Evolutionary conservation across 2,797 vertebrate genomes (phyloP), one percentile per base, ranked within the genome.

Genomic region (Bryconaethiops microstoma): DNA sequence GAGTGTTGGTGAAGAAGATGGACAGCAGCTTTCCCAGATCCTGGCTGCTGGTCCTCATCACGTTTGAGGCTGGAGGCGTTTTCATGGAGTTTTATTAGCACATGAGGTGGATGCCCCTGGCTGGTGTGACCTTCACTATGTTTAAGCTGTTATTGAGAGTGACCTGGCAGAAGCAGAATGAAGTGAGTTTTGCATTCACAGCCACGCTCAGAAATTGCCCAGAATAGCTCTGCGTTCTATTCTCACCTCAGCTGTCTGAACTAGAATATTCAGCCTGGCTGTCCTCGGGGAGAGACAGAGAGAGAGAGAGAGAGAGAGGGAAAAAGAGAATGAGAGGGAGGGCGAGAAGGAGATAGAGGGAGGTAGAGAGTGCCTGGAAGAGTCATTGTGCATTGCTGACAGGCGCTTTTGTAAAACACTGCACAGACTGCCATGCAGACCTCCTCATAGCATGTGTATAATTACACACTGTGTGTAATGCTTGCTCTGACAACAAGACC

Each of bases 401-500:
- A 79, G 83, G 74, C 59, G 73, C 65, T 82, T 79, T 80, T 84
- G 81, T 84, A 75, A 83, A 81, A 73, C 76, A 71, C 64, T 50
- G 59, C 70, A 42, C 64, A 23, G 42, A 69, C 76, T 72, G 60
- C 52, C 59, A 65, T 70, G 29, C 42, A 21, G 75, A 69, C 65
- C 78, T 81, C 80, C 76, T 79, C 78, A 64, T 83, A 74, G 55
- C 63, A 68, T 40, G 48, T 35, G 68, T 80, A 60, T 86, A 86
- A 84, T 86, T 84, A 86, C 82, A 83, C 69, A 70, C 59, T 80
- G 74, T 80, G 62, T 71, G 76, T 76, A 76, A 65, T 21, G 7
- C 54, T 76, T 19, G 21, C 42, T 57, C 55, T 9, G 48, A 71
- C 75, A 83, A 70, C 67, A 59, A 74, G 48, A 74, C 69, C 74